Base-by-base conservation (phyloP, 2,797 vertebrate genomes). In the Rhinatrema bivittatum region DNA sequence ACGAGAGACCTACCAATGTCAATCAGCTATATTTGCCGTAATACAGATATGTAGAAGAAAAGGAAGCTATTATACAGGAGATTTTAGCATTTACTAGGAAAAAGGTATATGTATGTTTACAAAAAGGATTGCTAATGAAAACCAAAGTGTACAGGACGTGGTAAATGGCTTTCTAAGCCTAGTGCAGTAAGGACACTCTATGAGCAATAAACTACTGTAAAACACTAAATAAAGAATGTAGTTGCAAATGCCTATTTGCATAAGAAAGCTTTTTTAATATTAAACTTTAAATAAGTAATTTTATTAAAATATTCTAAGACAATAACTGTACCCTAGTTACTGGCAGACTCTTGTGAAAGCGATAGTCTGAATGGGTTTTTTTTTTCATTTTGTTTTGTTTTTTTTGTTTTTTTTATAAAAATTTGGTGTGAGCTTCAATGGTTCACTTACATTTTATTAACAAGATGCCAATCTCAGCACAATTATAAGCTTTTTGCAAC, bases 341-440 rank as follows among this genome's bases (percentile, higher is more conserved):
- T 65, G 72, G 53, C 42, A 31, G 65, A 57, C 62, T 60, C 68
- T 70, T 68, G 53, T 40, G 68, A 71, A 80, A 79, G 69, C 74
- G 74, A 74, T 67, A 60, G 64, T 67, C 71, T 70, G 53, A 68
- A 69, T 65, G 36, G 29, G 46, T 48, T 39, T 29, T 5, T 14
- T 18, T 22, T n/a, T 27, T 10, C 23, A 14, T 30, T 27, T 25
- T 31, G 26, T 15, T 13, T 40, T 54, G 21, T 24, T 21, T 31
- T 26, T 15, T 13, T 40, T 54, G 21, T 24, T 21, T 21, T 52
- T 43, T 58, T 50, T 64, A 64, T 71, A 77, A 72, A 76, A 81
- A 66, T 75, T 73, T 78, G 74, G 72, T 65, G 77, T 86, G 83
- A 83, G 69, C 78, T 68, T 59, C 23, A 62, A 72, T 70, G 72